Evolutionary conservation across 37 sponge, comb jelly and placozoan genomes (phyloP).

Genomic region (Haliclona indistincta): DNA sequence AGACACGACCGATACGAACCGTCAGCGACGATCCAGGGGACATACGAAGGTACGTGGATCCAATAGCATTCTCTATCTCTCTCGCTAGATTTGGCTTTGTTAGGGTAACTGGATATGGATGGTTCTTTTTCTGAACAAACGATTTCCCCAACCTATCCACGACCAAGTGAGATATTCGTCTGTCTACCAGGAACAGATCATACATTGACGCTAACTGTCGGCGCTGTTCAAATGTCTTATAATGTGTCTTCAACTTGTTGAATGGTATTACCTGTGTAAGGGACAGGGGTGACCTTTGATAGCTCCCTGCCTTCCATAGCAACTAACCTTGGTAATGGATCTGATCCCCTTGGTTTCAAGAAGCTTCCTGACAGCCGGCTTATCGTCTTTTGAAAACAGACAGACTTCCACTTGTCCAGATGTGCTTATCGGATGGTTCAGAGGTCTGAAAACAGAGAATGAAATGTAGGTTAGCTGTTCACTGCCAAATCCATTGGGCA

Average conservation of each 20-base stretch:
- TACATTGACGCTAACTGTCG: slow-evolving; percentile 63
- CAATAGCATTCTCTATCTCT: slow-evolving; percentile 51
- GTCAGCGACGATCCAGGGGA: slow-evolving; percentile 74
- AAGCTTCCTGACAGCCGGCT: slow-evolving; percentile 38
- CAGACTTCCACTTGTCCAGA: slow-evolving; percentile 52
- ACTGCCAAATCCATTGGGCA: no score
- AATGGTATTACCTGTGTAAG: slow-evolving; percentile 66
- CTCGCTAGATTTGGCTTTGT: slow-evolving; percentile 46
- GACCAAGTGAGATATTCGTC: slow-evolving; percentile 63
- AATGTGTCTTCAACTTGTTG: slow-evolving; percentile 71
- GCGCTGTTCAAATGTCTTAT: slow-evolving; percentile 74
- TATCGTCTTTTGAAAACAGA: slow-evolving; percentile 71
- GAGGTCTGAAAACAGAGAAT: slow-evolving; percentile 30
- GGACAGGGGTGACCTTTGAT: not conserved
- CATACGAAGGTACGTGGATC: slow-evolving; percentile 63
- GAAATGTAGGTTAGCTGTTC: no score
- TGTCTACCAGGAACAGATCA: slow-evolving; percentile 76
- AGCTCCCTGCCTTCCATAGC: not conserved
- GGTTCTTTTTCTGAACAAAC: slow-evolving; percentile 81
- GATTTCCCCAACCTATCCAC: slow-evolving; percentile 77
- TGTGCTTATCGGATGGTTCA: slow-evolving; percentile 68
- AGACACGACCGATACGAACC: slow-evolving; percentile 56
- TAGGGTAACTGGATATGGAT: slow-evolving; percentile 77
- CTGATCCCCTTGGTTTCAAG: slow-evolving; percentile 59
- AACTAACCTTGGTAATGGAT: slow-evolving; percentile 56